A percentile compares a stretch with the other conserved stretches of the same genome.
Evolutionary conservation across 2,888 invertebrate genomes (phyloP).

Genomic region (Octonoba sinensis): DNA sequence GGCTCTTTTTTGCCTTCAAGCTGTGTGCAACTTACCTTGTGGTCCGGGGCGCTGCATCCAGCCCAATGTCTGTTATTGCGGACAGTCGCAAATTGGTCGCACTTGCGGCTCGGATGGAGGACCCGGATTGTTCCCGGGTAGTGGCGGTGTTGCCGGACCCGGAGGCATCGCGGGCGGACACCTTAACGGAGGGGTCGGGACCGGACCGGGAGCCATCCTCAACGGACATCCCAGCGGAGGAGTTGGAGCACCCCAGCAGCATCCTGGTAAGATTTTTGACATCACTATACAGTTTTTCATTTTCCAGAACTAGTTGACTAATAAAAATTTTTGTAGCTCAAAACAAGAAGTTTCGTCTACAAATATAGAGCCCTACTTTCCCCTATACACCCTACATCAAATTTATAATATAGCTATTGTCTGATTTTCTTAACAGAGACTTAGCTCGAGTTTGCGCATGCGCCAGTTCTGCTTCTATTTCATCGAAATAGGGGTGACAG

Average conservation of each 20-base stretch:
- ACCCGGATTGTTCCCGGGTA: constrained; percentile 1
- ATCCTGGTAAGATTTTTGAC: constrained; percentile 9
- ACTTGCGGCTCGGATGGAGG: constrained; percentile 41
- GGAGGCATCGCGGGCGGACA: constrained; percentile 46
- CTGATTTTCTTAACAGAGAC: too few species aligned
- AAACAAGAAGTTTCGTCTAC: too few species aligned
- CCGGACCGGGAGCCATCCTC: constrained; percentile 18
- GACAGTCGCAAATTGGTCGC: constrained; percentile 72
- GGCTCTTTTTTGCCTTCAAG: constrained; percentile 72
- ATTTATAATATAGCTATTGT: too few species aligned
- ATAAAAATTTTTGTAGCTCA: too few species aligned
- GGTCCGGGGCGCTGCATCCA: constrained; percentile 82
- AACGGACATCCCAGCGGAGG: background rate
- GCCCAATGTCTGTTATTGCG: constrained; percentile 85
- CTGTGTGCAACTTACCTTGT: constrained; percentile 81
- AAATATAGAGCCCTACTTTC: too few species aligned
- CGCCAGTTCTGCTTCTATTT: too few species aligned
- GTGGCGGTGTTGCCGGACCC: constrained; percentile 16
- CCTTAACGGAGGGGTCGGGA: constrained; percentile 55
- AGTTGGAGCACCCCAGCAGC: constrained; percentile 15
- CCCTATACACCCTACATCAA: too few species aligned
- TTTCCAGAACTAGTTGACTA: too few species aligned
- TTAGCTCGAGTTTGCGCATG: too few species aligned
- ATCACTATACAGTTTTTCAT: too few species aligned
- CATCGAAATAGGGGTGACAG: too few species aligned